phyloP scores from a whole-genome alignment of 1,140 invertebrate species.

The Cephus cinctus region DNA sequence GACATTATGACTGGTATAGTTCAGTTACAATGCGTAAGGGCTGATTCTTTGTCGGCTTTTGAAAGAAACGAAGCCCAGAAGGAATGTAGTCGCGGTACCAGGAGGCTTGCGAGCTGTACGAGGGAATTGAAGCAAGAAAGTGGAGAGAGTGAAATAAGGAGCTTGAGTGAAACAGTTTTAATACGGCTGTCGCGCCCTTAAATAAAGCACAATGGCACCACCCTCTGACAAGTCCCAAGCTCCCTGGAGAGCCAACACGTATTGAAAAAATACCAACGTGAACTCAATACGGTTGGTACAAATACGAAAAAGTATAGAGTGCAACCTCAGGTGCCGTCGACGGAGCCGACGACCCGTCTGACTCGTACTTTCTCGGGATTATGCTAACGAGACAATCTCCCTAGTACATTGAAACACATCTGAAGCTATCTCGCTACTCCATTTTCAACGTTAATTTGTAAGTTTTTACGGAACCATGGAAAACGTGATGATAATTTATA shows the following conservation, averaged over 20 bases:
- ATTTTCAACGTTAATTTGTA: conserved; percentile 30
- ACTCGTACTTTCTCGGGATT: conserved; percentile 38
- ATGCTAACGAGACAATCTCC: conserved; percentile 44
- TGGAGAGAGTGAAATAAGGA: conserved; percentile 27
- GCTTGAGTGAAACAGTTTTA: conserved; percentile 27
- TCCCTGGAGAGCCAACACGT: conserved; percentile 1
- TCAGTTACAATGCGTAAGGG: no score
- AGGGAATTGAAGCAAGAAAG: no score
- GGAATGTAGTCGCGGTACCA: no score
- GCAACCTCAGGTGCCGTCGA: conserved; percentile 15
- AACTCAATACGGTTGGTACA: conserved; percentile 3
- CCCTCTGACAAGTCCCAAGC: not conserved
- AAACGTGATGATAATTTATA: no score
- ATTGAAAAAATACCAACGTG: conserved; percentile 21
- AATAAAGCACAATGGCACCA: conserved; percentile 22
- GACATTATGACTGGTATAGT: no score
- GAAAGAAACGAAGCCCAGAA: no score
- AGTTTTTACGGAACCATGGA: no score
- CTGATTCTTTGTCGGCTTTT: no score
- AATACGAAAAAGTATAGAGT: no score
- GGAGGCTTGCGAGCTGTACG: not conserved
- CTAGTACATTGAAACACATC: conserved; percentile 21
- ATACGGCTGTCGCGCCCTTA: conserved; percentile 28
- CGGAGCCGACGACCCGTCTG: conserved; percentile 20
- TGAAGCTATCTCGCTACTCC: conserved; percentile 22